phyloP scores from a whole-genome alignment of 2,888 invertebrate genomes.

The Lysandra coridon region DNA sequence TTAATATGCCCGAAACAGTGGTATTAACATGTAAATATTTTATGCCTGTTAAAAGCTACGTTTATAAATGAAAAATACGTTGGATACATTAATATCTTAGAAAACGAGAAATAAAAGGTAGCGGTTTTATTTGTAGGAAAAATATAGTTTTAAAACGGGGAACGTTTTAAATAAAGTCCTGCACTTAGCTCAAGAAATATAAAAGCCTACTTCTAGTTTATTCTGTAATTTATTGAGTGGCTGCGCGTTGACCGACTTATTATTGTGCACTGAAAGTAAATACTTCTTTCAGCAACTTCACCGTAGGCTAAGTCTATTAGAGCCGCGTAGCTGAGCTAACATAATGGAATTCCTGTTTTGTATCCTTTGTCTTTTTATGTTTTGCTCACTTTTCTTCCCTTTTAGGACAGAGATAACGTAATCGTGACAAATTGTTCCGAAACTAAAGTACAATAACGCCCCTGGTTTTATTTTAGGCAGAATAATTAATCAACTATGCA shows the following conservation, averaged over 20 bases:
- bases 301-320: background rate
- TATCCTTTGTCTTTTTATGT: background rate
- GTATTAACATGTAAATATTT: background rate
- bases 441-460: background rate
- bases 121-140: constrained; percentile 1
- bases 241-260: constrained; percentile 13
- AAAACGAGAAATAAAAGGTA: background rate
- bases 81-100: background rate
- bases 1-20: background rate
- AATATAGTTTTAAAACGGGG: background rate
- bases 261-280: background rate
- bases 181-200: constrained; percentile 25
- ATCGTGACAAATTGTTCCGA: background rate
- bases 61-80: background rate
- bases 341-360: background rate
- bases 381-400: background rate
- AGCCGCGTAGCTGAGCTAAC: background rate
- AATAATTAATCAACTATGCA: constrained; percentile 9
- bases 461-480: background rate
- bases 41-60: background rate
- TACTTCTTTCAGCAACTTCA: background rate
- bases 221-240: constrained; percentile 26
- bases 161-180: constrained; percentile 29
- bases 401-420: background rate
- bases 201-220: constrained; percentile 27